phyloP scores from a whole-genome alignment of 1,140 invertebrate genomes.

The Drosophila athabasca region DNA sequence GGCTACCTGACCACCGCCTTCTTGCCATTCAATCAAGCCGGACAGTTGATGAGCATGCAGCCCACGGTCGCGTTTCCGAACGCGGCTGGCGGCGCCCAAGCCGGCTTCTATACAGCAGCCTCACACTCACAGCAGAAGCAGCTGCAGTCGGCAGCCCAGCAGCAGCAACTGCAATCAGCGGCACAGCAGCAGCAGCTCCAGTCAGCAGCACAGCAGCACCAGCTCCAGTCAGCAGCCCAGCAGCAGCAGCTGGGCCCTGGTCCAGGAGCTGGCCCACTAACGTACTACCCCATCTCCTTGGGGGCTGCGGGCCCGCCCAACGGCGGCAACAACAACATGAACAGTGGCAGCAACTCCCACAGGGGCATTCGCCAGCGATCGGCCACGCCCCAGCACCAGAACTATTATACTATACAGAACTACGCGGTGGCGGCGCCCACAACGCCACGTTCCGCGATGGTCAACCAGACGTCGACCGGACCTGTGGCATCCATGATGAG shows the following conservation, averaged over 20 bases:
- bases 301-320: slow-evolving; percentile 13
- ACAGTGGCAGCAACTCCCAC: slow-evolving; percentile 22
- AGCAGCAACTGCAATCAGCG: slow-evolving; percentile 27
- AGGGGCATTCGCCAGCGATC: slow-evolving; percentile 50
- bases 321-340: slow-evolving; percentile 18
- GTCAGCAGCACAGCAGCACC: slow-evolving; percentile 23
- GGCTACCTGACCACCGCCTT: slow-evolving; percentile 51
- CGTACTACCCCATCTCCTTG: slow-evolving; percentile 33
- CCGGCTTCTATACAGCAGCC: slow-evolving; percentile 37
- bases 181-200: slow-evolving; percentile 43
- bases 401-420: slow-evolving; percentile 42
- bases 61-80: slow-evolving; percentile 53
- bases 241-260: slow-evolving; percentile 21
- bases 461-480: slow-evolving; percentile 25
- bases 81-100: slow-evolving; percentile 24
- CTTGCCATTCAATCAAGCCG: slow-evolving; percentile 49
- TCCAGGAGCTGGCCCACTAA: slow-evolving; percentile 25
- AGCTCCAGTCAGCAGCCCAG: too few species aligned
- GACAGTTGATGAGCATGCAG: slow-evolving; percentile 47
- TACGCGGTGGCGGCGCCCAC: slow-evolving; percentile 37
- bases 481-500: slow-evolving; percentile 53
- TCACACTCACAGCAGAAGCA: slow-evolving; percentile 39
- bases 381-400: slow-evolving; percentile 49
- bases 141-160: slow-evolving; percentile 35
- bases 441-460: slow-evolving; percentile 38